A percentile compares a stretch with the other conserved stretches of the same genome.
Conservation (phyloP, 2,888 invertebrate genomes). For the Drosophila falleni region DNA sequence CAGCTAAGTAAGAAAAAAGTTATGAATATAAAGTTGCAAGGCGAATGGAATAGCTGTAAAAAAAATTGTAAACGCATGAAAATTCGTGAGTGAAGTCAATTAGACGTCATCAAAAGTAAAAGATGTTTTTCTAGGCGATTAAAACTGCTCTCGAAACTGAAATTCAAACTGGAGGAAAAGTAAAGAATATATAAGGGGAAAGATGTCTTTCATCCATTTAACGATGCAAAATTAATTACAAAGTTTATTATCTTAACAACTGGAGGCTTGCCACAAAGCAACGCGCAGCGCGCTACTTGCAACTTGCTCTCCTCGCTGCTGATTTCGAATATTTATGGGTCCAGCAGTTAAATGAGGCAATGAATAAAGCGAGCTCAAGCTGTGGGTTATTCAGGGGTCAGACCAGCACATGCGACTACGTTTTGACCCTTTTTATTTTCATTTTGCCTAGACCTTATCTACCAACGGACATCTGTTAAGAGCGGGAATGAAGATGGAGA, state of each 20-base stretch:
- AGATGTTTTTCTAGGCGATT: conserved; percentile 41
- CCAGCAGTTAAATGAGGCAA: conserved; percentile 77
- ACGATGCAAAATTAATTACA: conserved; percentile 81
- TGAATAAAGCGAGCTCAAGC: conserved; percentile 42
- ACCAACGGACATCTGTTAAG: conserved; percentile 59
- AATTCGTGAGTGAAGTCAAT: conserved; percentile 76
- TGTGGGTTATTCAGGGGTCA: conserved; percentile 36
- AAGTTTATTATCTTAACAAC: conserved; percentile 81
- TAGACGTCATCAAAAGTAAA: conserved; percentile 48
- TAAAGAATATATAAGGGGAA: not conserved
- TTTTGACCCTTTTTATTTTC: conserved; percentile 61
- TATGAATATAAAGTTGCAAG: conserved; percentile 38
- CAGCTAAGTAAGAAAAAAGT: conserved; percentile 11
- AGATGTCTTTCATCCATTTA: conserved; percentile 46
- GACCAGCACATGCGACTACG: conserved; percentile 43
- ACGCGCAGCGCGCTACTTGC: conserved; percentile 11
- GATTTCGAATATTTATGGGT: conserved; percentile 80
- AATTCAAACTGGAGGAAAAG: conserved; percentile 17
- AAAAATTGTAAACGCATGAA: conserved; percentile 16
- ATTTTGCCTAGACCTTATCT: conserved; percentile 67
- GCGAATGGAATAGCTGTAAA: conserved; percentile 47
- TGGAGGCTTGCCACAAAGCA: conserved; percentile 53
- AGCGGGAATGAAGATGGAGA: not conserved
- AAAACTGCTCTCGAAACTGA: conserved; percentile 34
- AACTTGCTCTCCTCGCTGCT: conserved; percentile 63